Evolutionary conservation across 1,140 invertebrate genomes (phyloP).

Genomic region (Protaetia brevitarsis): DNA sequence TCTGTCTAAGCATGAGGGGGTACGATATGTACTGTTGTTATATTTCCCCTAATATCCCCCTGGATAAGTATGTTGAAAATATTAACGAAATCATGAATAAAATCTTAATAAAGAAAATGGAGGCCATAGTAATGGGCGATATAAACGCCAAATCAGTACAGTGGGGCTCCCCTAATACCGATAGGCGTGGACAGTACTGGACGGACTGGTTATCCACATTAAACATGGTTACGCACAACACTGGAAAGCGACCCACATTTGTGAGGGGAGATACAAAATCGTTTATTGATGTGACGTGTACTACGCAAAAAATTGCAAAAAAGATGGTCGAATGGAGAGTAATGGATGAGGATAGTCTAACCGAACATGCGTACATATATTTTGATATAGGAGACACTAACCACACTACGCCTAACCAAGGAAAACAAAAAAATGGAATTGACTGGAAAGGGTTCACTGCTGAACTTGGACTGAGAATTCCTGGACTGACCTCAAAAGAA

Average conservation of each 20-base stretch:
- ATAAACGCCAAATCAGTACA: slow-evolving; percentile 23
- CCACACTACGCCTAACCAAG: not conserved
- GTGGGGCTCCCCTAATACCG: slow-evolving; percentile 7
- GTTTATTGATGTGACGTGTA: not conserved
- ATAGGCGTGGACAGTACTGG: not conserved
- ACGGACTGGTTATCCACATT: slow-evolving; percentile 14
- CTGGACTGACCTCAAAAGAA: not conserved
- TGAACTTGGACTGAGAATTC: not conserved
- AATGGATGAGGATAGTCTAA: not conserved
- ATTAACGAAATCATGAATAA: too few relatives aligned
- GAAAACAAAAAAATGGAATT: not conserved
- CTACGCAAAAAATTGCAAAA: too few relatives aligned
- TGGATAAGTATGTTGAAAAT: too few relatives aligned
- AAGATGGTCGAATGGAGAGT: not conserved
- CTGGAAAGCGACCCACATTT: not conserved
- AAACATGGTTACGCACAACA: not conserved
- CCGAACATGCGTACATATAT: not conserved
- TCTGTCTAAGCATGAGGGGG: not conserved
- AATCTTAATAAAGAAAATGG: not conserved
- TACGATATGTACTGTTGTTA: not conserved
- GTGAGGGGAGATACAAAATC: not conserved
- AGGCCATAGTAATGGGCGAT: slow-evolving; percentile 18
- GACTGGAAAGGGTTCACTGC: not conserved
- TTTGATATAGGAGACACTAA: not conserved
- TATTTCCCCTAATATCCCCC: not conserved